Conservation (phyloP, 2,113 vertebrate species). For the Procavia capensis region DNA sequence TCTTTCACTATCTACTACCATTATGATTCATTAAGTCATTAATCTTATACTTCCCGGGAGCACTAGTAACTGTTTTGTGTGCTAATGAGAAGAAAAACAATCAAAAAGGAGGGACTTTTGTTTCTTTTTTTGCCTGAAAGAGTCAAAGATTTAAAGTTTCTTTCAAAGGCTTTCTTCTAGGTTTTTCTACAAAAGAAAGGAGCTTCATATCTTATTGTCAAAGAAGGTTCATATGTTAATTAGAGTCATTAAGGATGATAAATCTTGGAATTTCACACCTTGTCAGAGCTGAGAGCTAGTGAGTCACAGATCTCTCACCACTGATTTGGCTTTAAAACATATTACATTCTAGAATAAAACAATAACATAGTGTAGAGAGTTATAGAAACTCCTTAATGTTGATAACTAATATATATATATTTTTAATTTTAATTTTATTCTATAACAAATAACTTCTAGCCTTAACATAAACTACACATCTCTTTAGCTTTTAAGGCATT, state of each 20-base stretch:
- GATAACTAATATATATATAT: background rate
- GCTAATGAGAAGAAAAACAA: background rate
- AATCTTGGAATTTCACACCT: conserved; percentile 56
- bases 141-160: conserved; percentile 37
- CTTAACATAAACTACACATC: background rate
- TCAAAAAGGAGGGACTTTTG: background rate
- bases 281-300: conserved; percentile 56
- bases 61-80: background rate
- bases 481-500: background rate
- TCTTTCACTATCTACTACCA: background rate
- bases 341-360: conserved; percentile 18
- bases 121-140: background rate
- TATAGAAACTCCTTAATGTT: background rate
- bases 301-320: conserved; percentile 40
- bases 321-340: conserved; percentile 33
- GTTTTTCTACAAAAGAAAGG: background rate
- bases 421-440: background rate
- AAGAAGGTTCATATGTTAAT: conserved; percentile 61
- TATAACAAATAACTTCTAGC: background rate
- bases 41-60: background rate
- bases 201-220: conserved; percentile 62
- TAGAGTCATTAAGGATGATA: conserved; percentile 53
- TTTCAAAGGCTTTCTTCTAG: conserved; percentile 51
- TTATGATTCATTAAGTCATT: background rate
- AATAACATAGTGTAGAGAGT: background rate